These are phyloP conservation scores for Papilio machaon DNA, from an alignment of 1,140 invertebrate genomes.

Conservation along the genomic window DNA sequence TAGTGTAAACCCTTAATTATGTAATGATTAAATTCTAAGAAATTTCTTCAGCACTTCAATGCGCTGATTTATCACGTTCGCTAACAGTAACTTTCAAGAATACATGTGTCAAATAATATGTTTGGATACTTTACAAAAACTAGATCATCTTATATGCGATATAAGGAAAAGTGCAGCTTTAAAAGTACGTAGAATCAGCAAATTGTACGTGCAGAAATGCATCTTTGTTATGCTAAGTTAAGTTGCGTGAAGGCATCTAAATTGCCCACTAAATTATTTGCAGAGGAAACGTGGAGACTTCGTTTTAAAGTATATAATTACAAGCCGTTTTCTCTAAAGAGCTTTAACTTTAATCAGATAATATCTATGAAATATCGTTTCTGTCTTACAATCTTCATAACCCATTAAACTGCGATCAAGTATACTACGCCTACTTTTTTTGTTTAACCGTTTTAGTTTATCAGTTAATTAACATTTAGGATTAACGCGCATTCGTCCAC, in stretches of 20 bases:
- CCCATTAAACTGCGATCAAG: too few relatives aligned
- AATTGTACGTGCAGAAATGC: constrained; percentile 11
- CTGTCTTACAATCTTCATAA: too few relatives aligned
- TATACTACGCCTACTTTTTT: too few relatives aligned
- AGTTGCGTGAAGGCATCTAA: constrained; percentile 5
- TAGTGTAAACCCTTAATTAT: too few relatives aligned
- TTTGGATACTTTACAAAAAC: background rate
- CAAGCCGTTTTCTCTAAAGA: background rate
- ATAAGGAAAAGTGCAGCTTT: background rate
- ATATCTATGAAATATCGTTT: background rate
- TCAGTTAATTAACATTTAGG: too few relatives aligned
- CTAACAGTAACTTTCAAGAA: too few relatives aligned
- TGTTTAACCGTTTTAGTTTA: too few relatives aligned
- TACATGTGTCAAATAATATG: background rate
- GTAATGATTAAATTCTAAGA: too few relatives aligned
- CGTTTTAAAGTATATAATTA: background rate
- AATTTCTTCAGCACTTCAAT: background rate
- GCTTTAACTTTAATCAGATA: background rate
- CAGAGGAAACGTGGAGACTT: background rate
- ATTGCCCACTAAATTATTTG: constrained; percentile 5
- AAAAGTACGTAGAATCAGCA: background rate
- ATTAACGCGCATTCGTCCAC: too few relatives aligned
- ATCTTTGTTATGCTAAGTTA: background rate
- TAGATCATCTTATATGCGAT: background rate
- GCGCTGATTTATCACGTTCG: background rate